Evolutionary conservation across 2,888 invertebrate species (phyloP).

Genomic region (Rosalia funebris): DNA sequence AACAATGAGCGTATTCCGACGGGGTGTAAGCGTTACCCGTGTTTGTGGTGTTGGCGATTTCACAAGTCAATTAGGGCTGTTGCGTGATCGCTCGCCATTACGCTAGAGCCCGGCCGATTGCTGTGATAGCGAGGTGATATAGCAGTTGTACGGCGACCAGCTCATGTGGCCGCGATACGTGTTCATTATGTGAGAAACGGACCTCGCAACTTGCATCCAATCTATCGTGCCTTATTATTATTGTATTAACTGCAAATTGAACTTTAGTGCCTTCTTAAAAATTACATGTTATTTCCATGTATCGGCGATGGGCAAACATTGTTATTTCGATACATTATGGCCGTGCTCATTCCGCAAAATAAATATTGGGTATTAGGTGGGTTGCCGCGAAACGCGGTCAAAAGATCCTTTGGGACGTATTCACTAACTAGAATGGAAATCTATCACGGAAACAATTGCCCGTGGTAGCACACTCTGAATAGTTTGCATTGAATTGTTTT

Average conservation of each 20-base stretch:
- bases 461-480: too few species aligned
- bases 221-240: constrained; percentile 52
- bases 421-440: too few species aligned
- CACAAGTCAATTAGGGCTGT: constrained; percentile 62
- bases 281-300: constrained; percentile 39
- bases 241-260: constrained; percentile 52
- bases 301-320: constrained; percentile 33
- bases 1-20: constrained; percentile 24
- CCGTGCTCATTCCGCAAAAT: constrained; percentile 24
- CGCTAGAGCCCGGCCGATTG: constrained; percentile 41
- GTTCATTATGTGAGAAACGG: constrained; percentile 61
- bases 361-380: constrained; percentile 27
- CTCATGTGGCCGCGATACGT: constrained; percentile 45
- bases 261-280: constrained; percentile 46
- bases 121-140: constrained; percentile 45
- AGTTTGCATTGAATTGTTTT: too few species aligned
- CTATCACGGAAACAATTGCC: too few species aligned
- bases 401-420: too few species aligned
- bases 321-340: constrained; percentile 42
- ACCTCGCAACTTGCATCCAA: constrained; percentile 48
- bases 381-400: neutral
- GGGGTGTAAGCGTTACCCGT: constrained; percentile 6
- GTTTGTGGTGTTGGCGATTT: constrained; percentile 55
- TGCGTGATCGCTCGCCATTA: constrained; percentile 62
- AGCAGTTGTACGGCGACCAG: constrained; percentile 34